Evolutionary conservation across 2,113 vertebrate genomes (phyloP).

Genomic region (Hydrolagus affinis): DNA sequence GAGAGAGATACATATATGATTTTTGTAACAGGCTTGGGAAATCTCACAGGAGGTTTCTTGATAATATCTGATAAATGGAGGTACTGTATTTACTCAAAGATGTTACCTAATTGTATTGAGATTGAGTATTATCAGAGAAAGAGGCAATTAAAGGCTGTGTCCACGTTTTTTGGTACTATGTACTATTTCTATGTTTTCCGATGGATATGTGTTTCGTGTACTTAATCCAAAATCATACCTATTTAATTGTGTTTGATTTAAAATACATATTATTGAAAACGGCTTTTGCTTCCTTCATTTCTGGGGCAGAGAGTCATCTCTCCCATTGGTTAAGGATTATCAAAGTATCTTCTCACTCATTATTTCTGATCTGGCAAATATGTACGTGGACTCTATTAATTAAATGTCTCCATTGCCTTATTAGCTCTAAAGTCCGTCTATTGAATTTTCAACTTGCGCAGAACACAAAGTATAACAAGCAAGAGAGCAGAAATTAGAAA

Average conservation of each 20-base stretch:
- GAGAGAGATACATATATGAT: neutral
- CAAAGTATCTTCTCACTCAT: no score
- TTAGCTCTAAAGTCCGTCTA: no score
- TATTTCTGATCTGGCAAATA: no score
- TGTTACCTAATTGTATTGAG: conserved; percentile 58
- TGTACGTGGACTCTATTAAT: no score
- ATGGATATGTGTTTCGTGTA: conserved; percentile 81
- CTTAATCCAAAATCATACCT: conserved; percentile 78
- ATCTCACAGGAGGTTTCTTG: neutral
- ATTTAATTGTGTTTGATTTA: conserved; percentile 99
- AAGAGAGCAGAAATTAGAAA: no score
- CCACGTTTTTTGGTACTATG: conserved; percentile 90
- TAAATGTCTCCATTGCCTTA: no score
- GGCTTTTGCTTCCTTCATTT: conserved; percentile 37
- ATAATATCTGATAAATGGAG: conserved; percentile 22
- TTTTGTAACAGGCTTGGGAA: conserved; percentile 14
- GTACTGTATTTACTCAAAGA: conserved; percentile 10
- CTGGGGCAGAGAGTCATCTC: no score
- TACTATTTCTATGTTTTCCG: conserved; percentile 85
- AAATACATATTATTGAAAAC: conserved; percentile 78
- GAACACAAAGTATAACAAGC: no score
- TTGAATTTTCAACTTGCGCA: no score
- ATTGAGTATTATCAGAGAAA: conserved; percentile 63
- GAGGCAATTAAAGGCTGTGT: conserved; percentile 69
- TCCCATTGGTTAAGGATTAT: no score